These are phyloP conservation scores for Geotria australis DNA, from an alignment of 2,797 vertebrate genomes.

Conservation along the genomic window DNA sequence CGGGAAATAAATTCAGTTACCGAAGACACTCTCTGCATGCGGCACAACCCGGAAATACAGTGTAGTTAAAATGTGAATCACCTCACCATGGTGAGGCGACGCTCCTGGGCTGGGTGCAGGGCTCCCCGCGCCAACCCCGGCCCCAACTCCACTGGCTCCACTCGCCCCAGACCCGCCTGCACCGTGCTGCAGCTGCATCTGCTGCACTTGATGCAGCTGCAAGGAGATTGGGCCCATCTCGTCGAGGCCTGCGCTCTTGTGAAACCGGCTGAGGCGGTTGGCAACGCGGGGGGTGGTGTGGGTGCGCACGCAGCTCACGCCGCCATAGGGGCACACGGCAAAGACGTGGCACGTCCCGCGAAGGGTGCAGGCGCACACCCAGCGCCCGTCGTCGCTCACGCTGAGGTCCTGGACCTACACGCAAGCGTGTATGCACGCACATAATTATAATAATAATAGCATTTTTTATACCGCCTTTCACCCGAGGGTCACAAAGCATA, in stretches of 20 bases:
- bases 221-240: conserved; percentile 30
- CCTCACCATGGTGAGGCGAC: not conserved
- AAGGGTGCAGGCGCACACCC: conserved; percentile 82
- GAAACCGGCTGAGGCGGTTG: conserved; percentile 89
- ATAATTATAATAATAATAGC: too few relatives aligned
- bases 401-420: conserved; percentile 81
- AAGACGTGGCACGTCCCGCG: conserved; percentile 85
- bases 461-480: too few relatives aligned
- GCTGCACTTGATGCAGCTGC: conserved; percentile 11
- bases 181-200: conserved; percentile 51
- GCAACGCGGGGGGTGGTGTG: conserved; percentile 85
- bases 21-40: too few relatives aligned
- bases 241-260: conserved; percentile 84
- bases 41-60: not conserved
- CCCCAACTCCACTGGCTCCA: conserved; percentile 16
- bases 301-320: conserved; percentile 63
- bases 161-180: conserved; percentile 61
- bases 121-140: not conserved
- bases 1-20: too few relatives aligned
- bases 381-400: conserved; percentile 87
- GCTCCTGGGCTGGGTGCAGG: not conserved
- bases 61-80: not conserved
- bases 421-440: too few relatives aligned
- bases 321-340: conserved; percentile 72
- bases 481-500: too few relatives aligned